Percentiles rank a stretch among this genome's conserved stretches.
These are phyloP conservation scores for Acanthis flammea DNA, from an alignment of 2,797 vertebrate genomes.

Conservation along the genomic window DNA sequence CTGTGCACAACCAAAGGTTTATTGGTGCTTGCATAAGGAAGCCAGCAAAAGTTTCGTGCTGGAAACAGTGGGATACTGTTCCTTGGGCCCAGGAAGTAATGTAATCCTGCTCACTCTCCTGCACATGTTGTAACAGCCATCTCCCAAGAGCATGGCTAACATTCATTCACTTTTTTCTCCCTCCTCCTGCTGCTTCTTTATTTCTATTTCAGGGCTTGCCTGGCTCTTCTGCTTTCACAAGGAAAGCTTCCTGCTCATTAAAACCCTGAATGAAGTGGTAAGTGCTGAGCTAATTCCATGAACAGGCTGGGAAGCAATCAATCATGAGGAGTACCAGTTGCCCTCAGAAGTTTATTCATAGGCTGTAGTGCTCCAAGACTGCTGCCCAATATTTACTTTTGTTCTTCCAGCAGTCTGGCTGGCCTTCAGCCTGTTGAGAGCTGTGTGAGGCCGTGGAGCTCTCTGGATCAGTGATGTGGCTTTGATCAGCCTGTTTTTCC, in stretches of 20 bases:
- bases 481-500: background rate
- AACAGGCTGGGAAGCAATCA: background rate
- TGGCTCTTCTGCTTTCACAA: slow-evolving; percentile 79
- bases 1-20: background rate
- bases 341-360: background rate
- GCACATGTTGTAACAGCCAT: background rate
- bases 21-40: background rate
- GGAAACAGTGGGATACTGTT: background rate
- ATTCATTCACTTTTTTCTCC: background rate
- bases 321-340: background rate
- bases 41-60: background rate
- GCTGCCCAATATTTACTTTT: background rate
- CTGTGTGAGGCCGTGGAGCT: background rate
- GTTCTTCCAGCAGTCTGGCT: background rate
- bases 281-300: slow-evolving; percentile 21
- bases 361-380: background rate
- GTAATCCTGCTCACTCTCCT: background rate
- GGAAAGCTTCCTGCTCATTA: slow-evolving; percentile 76
- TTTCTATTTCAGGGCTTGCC: slow-evolving; percentile 77
- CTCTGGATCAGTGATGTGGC: background rate
- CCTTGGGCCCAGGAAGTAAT: background rate
- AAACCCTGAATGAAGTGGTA: slow-evolving; percentile 83
- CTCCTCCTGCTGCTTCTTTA: background rate
- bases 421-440: background rate
- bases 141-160: background rate